Evolutionary conservation across 2,113 vertebrate species (phyloP).

Genomic region (Mormyrus iriodes): DNA sequence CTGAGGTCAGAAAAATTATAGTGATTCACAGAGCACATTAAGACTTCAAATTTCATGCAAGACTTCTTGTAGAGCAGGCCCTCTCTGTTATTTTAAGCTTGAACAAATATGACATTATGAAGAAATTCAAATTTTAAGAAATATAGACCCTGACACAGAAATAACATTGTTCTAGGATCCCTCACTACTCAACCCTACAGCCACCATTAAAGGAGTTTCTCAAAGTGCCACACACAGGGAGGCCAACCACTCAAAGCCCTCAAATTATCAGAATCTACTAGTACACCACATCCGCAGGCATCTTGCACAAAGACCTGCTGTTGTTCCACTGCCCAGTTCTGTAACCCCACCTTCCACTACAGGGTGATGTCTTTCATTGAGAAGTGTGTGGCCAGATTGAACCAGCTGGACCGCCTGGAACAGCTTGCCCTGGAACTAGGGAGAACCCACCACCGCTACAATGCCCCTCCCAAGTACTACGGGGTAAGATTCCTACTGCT

Average conservation of each 20-base stretch:
- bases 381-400: conserved; percentile 67
- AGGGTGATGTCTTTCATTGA: conserved; percentile 75
- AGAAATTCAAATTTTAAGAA: too few species aligned
- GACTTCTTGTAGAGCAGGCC: neutral
- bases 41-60: conserved; percentile 11
- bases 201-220: neutral
- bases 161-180: neutral
- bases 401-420: conserved; percentile 61
- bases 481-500: conserved; percentile 40
- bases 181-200: neutral
- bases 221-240: neutral
- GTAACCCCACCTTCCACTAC: conserved; percentile 22
- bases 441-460: conserved; percentile 67
- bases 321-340: neutral
- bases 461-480: conserved; percentile 65
- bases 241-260: neutral
- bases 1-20: neutral
- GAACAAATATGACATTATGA: neutral
- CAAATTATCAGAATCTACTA: too few species aligned
- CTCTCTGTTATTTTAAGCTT: neutral
- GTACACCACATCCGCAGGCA: neutral
- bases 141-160: too few species aligned
- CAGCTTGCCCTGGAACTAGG: conserved; percentile 62
- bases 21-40: neutral
- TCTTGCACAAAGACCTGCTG: neutral